These are phyloP conservation scores for Bos taurus DNA, from an alignment of 2,113 vertebrate genomes.

Conservation along the genomic window DNA sequence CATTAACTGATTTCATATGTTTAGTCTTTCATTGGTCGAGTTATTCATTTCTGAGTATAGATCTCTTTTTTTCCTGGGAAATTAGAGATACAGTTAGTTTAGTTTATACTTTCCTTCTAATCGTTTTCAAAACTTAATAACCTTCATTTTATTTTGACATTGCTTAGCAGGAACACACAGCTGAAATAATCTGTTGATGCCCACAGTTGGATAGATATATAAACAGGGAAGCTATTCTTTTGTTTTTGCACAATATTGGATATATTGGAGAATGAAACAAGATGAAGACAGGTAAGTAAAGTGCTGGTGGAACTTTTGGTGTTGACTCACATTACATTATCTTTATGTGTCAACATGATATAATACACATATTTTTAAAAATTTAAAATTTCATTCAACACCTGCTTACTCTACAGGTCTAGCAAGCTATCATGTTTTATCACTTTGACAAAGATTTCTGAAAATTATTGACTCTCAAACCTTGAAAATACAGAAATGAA, in stretches of 20 bases:
- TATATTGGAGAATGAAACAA: not conserved
- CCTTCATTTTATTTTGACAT: not conserved
- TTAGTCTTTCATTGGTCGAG: not conserved
- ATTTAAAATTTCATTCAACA: not conserved
- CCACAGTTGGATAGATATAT: not conserved
- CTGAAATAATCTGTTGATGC: not conserved
- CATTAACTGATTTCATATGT: conserved; percentile 20
- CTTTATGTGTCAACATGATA: not conserved
- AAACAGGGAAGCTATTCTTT: not conserved
- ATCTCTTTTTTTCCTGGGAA: not conserved
- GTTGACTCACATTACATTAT: not conserved
- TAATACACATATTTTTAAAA: not conserved
- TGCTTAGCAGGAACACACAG: not conserved
- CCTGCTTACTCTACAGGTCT: not conserved
- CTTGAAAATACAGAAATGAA: not conserved
- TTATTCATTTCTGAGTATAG: not conserved
- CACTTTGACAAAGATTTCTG: not conserved
- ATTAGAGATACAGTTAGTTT: not conserved
- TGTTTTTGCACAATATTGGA: not conserved
- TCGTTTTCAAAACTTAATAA: not conserved
- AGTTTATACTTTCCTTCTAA: not conserved
- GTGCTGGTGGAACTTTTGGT: not conserved
- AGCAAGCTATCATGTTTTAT: not conserved
- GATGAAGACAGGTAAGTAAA: not conserved
- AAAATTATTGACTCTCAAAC: not conserved